Base-by-base conservation (phyloP, 2,113 vertebrate species). In the Corvus hawaiiensis region DNA sequence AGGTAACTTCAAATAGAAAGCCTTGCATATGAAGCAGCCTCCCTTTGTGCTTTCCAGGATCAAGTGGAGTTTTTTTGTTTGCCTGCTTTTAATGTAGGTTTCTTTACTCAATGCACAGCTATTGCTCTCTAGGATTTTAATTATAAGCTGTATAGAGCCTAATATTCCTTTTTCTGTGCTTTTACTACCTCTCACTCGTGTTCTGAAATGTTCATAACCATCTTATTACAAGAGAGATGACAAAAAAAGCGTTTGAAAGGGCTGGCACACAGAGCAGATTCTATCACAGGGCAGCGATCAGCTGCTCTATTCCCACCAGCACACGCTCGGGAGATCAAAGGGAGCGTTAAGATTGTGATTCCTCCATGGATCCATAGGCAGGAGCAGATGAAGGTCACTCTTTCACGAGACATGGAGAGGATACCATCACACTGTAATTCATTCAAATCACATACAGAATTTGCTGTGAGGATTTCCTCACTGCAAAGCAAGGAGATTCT, bases 201-300 rank as follows among this genome's bases (percentile, higher is more conserved):
- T 76, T 81, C 91, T 41, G 61, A 93, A 86, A 18, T 1, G 27
- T 92, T 93, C 69, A 69, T 73, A 96, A 72, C 77, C 51, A 61
- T 61, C 68, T 87, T 80, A 91, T 90, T 96, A 82, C 87, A 84
- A 75, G 35, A 49, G 35, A 61, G 22, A 46, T 20, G 52, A 95
- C 87, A 94, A 69, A 75, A 83, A 83, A 81, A 77, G 56, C 82
- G 71, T 97, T 95, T 93, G 86, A 93, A 89, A 82, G 51, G 0
- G 8, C 32, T 41, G 58, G 90, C 84, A 94, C 55, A 49, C 4
- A 39, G 52, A 75, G 74, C 17, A 94, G 96, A 90, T 94, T 58
- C 67, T 89, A 95, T 92, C 90, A 87, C 16, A 82, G 82, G 39
- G 87, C 43, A 43, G 71, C 0, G 4, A 92, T 94, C 71, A 93